phyloP scores from a whole-genome alignment of 2,888 invertebrate species.

The Alloscopus bannaensis region DNA sequence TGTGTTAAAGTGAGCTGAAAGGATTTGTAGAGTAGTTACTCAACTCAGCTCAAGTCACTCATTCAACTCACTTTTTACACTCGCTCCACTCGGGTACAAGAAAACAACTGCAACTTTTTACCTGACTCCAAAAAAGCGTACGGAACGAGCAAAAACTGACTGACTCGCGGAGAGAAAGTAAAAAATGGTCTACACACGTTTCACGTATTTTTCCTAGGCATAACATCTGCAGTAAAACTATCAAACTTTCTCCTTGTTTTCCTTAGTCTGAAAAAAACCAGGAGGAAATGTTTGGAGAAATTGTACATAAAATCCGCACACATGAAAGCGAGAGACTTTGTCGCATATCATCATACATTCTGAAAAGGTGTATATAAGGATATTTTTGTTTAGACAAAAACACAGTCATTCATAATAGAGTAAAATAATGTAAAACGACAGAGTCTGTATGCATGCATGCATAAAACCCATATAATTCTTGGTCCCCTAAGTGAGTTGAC shows the following conservation, averaged over 20 bases:
- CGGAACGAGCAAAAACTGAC: too few species aligned
- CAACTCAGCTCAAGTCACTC: constrained; percentile 46
- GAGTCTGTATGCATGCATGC: constrained; percentile 49
- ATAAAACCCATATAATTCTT: constrained; percentile 49
- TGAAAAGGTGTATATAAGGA: too few species aligned
- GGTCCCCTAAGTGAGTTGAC: not conserved
- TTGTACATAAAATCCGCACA: not conserved
- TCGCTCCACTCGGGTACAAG: not conserved
- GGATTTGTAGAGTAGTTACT: constrained; percentile 21
- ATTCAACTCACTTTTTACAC: constrained; percentile 39
- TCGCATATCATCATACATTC: not conserved
- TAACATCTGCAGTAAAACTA: constrained; percentile 16
- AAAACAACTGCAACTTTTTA: constrained; percentile 27
- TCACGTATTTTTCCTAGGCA: too few species aligned
- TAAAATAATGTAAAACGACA: constrained; percentile 37
- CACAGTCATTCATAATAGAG: constrained; percentile 23
- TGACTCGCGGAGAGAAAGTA: too few species aligned
- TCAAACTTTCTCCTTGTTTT: constrained; percentile 22
- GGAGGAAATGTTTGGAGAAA: not conserved
- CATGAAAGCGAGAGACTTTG: not conserved
- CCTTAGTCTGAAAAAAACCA: constrained; percentile 3
- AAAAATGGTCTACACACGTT: too few species aligned
- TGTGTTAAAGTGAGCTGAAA: constrained; percentile 52
- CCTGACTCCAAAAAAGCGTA: constrained; percentile 15
- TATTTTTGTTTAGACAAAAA: too few species aligned